Conservation (phyloP, 2,113 vertebrate genomes). For the Aleadryas rufinucha region DNA sequence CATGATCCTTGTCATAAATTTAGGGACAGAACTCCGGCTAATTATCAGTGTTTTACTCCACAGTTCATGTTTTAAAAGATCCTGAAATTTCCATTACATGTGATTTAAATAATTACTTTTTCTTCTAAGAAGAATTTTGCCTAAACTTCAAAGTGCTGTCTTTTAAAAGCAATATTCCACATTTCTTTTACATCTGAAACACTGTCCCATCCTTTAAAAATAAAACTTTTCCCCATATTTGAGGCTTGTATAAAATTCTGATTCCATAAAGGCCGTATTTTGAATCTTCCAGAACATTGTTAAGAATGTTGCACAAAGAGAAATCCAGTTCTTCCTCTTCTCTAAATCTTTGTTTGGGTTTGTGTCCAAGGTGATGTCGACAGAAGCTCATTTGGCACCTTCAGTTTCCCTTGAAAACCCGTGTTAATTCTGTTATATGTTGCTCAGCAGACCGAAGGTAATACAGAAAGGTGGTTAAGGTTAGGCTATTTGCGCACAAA, state of each 20-base stretch:
- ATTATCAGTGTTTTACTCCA: neutral
- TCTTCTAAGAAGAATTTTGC: neutral
- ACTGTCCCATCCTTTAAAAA: neutral
- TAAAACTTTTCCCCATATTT: neutral
- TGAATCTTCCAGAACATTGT: neutral
- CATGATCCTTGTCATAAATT: neutral
- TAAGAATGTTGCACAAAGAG: neutral
- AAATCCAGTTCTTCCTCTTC: neutral
- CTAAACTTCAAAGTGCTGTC: neutral
- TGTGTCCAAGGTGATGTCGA: neutral
- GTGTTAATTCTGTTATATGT: neutral
- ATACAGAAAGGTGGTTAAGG: neutral
- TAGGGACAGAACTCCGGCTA: neutral
- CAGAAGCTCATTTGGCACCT: neutral
- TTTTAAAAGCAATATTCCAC: neutral
- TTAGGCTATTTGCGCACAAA: neutral
- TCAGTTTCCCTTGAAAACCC: neutral
- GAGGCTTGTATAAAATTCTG: neutral
- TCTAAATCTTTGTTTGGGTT: neutral
- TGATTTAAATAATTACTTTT: neutral
- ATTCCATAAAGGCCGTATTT: neutral
- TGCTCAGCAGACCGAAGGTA: neutral
- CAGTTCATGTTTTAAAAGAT: neutral
- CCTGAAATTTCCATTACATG: neutral
- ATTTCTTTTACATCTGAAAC: neutral